Conservation (phyloP, 2,113 vertebrate species). For the Macrotus californicus region DNA sequence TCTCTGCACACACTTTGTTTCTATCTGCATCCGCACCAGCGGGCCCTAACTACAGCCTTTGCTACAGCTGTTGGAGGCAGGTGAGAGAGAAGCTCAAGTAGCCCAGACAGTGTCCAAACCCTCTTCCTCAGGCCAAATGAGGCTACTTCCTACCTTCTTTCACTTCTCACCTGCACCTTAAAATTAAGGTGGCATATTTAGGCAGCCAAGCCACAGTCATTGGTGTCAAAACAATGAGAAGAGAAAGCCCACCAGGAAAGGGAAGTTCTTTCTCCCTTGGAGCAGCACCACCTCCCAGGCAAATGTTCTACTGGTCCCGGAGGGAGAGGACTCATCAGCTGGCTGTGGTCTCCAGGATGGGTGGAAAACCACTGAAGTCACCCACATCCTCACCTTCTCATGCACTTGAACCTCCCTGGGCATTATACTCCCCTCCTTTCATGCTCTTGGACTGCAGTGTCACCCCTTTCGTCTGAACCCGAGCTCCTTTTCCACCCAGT, state of each 20-base stretch:
- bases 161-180: not conserved
- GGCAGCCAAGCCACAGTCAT: not conserved
- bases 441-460: fast-evolving
- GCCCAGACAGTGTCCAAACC: not conserved
- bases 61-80: too few relatives aligned
- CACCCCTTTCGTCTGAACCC: not conserved
- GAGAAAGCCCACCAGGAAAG: not conserved
- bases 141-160: not conserved
- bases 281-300: not conserved
- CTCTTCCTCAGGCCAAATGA: not conserved
- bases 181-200: not conserved
- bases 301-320: not conserved
- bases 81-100: too few relatives aligned
- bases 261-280: not conserved
- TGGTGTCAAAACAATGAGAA: not conserved
- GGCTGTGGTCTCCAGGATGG: not conserved
- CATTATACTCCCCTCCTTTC: not conserved
- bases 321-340: not conserved
- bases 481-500: constrained; percentile 17
- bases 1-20: not conserved
- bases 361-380: not conserved
- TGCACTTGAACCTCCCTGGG: too few relatives aligned
- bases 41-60: not conserved
- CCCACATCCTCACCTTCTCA: not conserved
- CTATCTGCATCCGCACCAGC: too few relatives aligned